phyloP scores from a whole-genome alignment of 2,797 vertebrate species.

The Peromyscus melanophrys region DNA sequence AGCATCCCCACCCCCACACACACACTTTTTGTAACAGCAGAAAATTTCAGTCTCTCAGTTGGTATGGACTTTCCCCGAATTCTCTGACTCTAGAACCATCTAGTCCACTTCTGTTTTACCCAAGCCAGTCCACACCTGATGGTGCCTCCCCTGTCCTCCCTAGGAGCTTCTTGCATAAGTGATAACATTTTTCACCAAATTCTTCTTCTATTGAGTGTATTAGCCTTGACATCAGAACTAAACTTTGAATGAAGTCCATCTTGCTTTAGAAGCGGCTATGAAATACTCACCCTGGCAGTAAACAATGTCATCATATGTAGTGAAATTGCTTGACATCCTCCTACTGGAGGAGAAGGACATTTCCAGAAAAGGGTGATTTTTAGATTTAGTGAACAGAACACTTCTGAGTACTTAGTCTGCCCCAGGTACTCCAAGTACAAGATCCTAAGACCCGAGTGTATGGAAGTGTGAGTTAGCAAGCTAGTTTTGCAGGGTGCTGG shows the following conservation, averaged over 20 bases:
- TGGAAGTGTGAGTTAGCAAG: not conserved
- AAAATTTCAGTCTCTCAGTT: not conserved
- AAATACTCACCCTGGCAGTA: not conserved
- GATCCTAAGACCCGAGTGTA: not conserved
- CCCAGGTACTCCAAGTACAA: not conserved
- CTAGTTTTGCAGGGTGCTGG: not conserved
- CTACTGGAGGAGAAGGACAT: not conserved
- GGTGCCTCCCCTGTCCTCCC: not conserved
- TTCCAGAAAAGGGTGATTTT: constrained; percentile 29
- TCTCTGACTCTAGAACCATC: not conserved
- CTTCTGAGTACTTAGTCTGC: constrained; percentile 1
- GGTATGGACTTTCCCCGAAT: not conserved
- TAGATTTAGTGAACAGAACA: not conserved
- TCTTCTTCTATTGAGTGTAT: not conserved
- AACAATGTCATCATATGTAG: not conserved
- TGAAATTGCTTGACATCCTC: not conserved
- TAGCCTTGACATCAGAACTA: not conserved
- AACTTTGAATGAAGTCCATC: not conserved
- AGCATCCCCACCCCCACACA: too few relatives aligned
- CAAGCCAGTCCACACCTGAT: not conserved
- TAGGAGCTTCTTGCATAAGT: not conserved
- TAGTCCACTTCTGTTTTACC: not conserved
- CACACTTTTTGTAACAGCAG: not conserved
- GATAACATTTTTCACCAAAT: not conserved
- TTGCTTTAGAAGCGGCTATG: not conserved